Base-by-base conservation (phyloP, 2,797 vertebrate species). In the Chaunax sp. region DNA sequence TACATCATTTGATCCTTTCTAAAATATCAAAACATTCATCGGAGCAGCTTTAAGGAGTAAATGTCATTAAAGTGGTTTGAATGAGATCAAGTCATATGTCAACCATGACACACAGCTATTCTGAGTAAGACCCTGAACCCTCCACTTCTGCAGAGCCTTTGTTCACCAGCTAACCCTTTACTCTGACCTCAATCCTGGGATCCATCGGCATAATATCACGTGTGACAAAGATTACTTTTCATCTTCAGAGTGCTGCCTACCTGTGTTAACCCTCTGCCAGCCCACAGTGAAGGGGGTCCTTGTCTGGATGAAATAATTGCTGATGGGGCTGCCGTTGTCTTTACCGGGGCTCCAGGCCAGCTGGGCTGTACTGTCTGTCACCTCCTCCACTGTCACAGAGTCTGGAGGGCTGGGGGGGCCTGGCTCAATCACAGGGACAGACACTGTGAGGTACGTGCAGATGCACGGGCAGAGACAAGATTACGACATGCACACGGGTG, bases 321-420 rank as follows among this genome's bases (percentile, higher is more conserved):
- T 87, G 83, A 95, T 94, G 79, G 94, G 94, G 87, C 94, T 95
- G 85, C 94, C 93, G 69, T 95, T 94, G 84, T 95, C 94, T 64
- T 88, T 90, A 73, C 94, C 93, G 18, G 92, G 88, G 73, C 88
- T 94, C 94, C 94, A 95, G 57, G 93, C 85, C 66, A 95, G 91
- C 90, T 95, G 94, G 20, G 94, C 94, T 2, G 94, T 95, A 78
- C 89, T 94, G 90, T 95, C 94, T 64, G 94, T 95, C 86, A 95
- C 92, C 86, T 95, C 94, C 80, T 94, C 94, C 87, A 95, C 93
- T 4, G 90, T 94, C 81, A 95, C 91, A 0, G 86, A 82, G 72
- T 93, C 93, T 55, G 94, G 94, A 55, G 94, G 93, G 64, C 92
- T 92, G 50, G 94, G 94, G 64, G 94, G 88, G 81, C 94, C 94